These are phyloP conservation scores for Caenorhabditis sp. DNA, from an alignment of 2,888 invertebrate genomes.

Conservation along the genomic window DNA sequence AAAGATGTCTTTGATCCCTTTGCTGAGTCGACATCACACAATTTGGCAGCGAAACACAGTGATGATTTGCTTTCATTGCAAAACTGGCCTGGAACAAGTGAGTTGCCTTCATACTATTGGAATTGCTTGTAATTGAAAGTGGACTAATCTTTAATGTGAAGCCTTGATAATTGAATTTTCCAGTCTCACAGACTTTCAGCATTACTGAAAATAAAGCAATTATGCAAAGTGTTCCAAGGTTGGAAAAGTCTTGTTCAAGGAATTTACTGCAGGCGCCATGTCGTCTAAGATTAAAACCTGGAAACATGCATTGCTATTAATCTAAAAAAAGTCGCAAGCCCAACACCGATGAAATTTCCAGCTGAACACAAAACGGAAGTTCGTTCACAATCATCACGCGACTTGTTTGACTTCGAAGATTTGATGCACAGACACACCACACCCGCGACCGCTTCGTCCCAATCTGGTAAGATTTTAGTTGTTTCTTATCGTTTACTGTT, in stretches of 20 bases:
- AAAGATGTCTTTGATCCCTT: conserved; percentile 62
- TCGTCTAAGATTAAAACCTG: no score
- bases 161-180: no score
- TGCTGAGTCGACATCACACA: conserved; percentile 26
- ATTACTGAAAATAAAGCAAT: no score
- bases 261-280: no score
- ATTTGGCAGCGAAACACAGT: conserved; percentile 32
- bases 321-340: not conserved
- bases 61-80: conserved; percentile 59
- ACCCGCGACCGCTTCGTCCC: conserved; percentile 32
- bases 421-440: conserved; percentile 55
- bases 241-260: no score
- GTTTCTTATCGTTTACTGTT: not conserved
- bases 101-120: not conserved
- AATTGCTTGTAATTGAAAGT: no score
- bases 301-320: no score
- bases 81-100: conserved; percentile 58
- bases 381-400: conserved; percentile 48
- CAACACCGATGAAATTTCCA: conserved; percentile 4
- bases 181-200: no score
- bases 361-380: conserved; percentile 53
- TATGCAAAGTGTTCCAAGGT: no score
- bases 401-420: conserved; percentile 62
- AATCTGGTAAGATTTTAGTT: conserved; percentile 42
- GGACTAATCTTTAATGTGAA: no score